Conservation (phyloP, 2,888 invertebrate species). For the Dolichomitus sp. region DNA sequence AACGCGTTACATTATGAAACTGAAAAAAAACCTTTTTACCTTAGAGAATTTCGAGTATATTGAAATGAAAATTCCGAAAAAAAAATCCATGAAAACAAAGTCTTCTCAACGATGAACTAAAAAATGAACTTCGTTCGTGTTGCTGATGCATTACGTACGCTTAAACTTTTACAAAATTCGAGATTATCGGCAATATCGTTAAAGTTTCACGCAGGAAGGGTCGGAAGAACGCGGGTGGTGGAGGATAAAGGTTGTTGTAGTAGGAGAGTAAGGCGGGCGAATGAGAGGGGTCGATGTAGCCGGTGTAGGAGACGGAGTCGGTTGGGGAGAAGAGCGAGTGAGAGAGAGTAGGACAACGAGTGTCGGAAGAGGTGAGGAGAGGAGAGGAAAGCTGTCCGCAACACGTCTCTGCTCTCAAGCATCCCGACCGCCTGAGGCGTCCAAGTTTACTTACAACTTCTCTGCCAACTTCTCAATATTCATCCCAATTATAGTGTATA, state of each 20-base stretch:
- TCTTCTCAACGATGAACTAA: background rate
- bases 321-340: slow-evolving; percentile 66
- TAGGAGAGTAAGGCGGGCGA: slow-evolving; percentile 36
- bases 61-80: too few species aligned
- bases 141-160: background rate
- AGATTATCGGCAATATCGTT: slow-evolving; percentile 81
- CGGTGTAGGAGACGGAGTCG: slow-evolving; percentile 49
- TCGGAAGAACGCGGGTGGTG: slow-evolving; percentile 14
- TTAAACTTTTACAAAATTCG: slow-evolving; percentile 66
- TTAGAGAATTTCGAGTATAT: too few species aligned
- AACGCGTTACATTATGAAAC: too few species aligned
- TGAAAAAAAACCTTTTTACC: too few species aligned
- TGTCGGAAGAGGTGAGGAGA: slow-evolving; percentile 75
- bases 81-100: too few species aligned
- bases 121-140: background rate
- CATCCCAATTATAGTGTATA: slow-evolving; percentile 84
- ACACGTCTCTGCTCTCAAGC: slow-evolving; percentile 86
- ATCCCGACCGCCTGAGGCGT: slow-evolving; percentile 83
- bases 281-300: slow-evolving; percentile 60
- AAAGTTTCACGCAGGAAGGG: slow-evolving; percentile 70
- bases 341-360: slow-evolving; percentile 67
- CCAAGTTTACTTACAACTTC: slow-evolving; percentile 86
- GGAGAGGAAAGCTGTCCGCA: slow-evolving; percentile 84
- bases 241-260: slow-evolving; percentile 51
- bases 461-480: slow-evolving; percentile 86